Evolutionary conservation across 2,888 invertebrate genomes (phyloP).

Genomic region (Didymodactylos carnosus): DNA sequence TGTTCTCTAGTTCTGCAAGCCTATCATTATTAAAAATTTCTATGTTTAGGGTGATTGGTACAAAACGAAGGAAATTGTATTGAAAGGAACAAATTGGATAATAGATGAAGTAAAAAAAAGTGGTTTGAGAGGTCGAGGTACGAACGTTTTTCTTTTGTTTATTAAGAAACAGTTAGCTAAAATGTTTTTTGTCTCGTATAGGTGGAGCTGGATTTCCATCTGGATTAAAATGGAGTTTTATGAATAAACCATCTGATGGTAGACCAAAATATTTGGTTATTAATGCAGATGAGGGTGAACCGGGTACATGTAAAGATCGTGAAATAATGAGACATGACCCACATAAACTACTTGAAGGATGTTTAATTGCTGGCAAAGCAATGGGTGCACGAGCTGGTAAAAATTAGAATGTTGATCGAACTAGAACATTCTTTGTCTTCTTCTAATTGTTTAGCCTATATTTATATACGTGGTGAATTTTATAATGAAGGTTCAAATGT

Average conservation of each 20-base stretch:
- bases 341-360: conserved; percentile 7
- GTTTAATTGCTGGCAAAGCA: neutral
- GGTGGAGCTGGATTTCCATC: conserved; percentile 14
- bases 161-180: too few species aligned
- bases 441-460: too few species aligned
- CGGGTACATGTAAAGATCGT: conserved; percentile 13
- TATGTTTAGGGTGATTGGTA: neutral
- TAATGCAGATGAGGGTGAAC: conserved; percentile 12
- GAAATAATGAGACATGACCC: conserved; percentile 2
- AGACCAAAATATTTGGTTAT: conserved; percentile 1
- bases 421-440: too few species aligned
- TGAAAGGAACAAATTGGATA: neutral
- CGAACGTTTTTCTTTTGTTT: too few species aligned
- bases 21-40: too few species aligned
- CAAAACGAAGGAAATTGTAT: neutral
- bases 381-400: neutral
- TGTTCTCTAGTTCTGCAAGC: too few species aligned
- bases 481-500: neutral
- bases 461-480: conserved; percentile 11
- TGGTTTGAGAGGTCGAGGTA: neutral
- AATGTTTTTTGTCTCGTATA: too few species aligned
- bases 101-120: neutral
- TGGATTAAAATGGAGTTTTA: conserved; percentile 5
- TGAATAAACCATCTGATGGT: neutral
- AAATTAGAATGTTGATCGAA: too few species aligned